These are phyloP conservation scores for Taenaris catops DNA, from an alignment of 2,888 invertebrate species.

Conservation along the genomic window DNA sequence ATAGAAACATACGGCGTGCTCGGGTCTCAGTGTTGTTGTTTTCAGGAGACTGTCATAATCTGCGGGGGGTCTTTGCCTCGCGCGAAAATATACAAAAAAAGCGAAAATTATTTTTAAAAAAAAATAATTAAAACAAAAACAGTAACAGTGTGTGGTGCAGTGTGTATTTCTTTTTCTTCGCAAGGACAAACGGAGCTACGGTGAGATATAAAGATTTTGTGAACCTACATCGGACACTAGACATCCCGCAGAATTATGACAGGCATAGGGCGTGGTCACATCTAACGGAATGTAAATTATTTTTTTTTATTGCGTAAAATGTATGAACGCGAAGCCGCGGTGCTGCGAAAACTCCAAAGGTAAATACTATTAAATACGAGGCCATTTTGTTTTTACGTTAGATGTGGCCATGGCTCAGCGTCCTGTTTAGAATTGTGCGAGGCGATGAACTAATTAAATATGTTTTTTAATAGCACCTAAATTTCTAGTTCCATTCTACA, in stretches of 20 bases:
- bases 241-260: constrained; percentile 62
- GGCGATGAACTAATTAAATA: too few relatives aligned
- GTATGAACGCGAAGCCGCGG: neutral
- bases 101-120: too few relatives aligned
- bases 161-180: constrained; percentile 26
- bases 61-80: constrained; percentile 46
- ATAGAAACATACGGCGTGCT: neutral
- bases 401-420: constrained; percentile 15
- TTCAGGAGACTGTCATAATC: constrained; percentile 55
- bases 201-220: constrained; percentile 24
- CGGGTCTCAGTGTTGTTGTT: constrained; percentile 18
- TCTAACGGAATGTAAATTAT: constrained; percentile 6
- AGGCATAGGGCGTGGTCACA: constrained; percentile 39
- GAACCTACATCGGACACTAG: constrained; percentile 36
- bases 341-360: neutral
- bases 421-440: constrained; percentile 9
- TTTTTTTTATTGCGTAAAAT: too few relatives aligned
- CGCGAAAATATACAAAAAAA: too few relatives aligned
- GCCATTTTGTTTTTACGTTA: constrained; percentile 11
- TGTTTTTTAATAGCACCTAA: too few relatives aligned
- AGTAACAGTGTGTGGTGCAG: constrained; percentile 31
- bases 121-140: constrained; percentile 11
- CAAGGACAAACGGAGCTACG: constrained; percentile 28
- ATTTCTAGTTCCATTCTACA: too few relatives aligned
- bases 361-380: neutral